phyloP scores from a whole-genome alignment of 2,797 vertebrate species.

The Propithecus deckenii region DNA sequence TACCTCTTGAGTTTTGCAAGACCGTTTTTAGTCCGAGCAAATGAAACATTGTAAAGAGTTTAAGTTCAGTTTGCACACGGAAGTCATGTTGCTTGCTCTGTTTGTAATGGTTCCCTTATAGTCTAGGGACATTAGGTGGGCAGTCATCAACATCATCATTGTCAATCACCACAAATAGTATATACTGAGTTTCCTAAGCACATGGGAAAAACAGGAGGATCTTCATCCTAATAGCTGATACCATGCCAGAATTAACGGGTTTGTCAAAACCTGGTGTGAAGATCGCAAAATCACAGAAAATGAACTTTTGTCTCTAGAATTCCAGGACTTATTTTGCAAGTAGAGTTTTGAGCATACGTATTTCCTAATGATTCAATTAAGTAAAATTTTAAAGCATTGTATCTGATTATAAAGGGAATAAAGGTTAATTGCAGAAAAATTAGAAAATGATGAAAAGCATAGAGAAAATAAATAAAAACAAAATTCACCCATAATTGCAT shows the following conservation, averaged over 20 bases:
- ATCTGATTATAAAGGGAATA: not conserved
- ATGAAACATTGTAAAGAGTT: not conserved
- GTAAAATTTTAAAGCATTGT: not conserved
- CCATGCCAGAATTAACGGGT: not conserved
- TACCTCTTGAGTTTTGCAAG: not conserved
- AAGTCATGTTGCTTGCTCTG: not conserved
- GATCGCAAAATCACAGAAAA: not conserved
- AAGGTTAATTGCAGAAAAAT: not conserved
- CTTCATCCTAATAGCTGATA: not conserved
- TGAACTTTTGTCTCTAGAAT: not conserved
- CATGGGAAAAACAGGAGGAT: not conserved
- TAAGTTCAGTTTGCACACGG: not conserved
- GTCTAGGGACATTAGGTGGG: not conserved
- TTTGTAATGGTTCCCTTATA: not conserved
- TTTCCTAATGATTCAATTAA: not conserved
- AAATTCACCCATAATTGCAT: not conserved
- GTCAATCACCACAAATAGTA: not conserved
- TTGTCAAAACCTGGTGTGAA: not conserved
- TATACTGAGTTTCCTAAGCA: not conserved
- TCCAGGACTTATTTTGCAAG: not conserved
- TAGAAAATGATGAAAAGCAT: not conserved
- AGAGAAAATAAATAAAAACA: conserved; percentile 16
- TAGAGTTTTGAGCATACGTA: not conserved
- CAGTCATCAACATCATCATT: not conserved
- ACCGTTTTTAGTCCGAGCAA: not conserved